Evolutionary conservation across 2,113 vertebrate genomes (phyloP).

Genomic region (Empidonax alnorum): DNA sequence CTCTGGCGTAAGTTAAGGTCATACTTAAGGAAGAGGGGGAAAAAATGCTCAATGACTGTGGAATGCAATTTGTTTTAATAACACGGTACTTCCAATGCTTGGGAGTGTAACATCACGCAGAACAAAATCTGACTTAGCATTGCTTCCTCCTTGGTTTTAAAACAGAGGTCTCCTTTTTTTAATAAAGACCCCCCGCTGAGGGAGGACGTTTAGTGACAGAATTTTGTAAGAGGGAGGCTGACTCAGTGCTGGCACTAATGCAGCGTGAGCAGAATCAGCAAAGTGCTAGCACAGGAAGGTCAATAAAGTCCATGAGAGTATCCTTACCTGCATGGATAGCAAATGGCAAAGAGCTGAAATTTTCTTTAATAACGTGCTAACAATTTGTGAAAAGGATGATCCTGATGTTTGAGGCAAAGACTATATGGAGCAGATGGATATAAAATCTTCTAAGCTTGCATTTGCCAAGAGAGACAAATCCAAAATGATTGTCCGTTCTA

Average conservation of each 20-base stretch:
- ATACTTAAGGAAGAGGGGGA: background rate
- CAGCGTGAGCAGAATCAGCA: background rate
- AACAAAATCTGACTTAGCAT: background rate
- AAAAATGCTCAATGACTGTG: background rate
- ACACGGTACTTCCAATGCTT: background rate
- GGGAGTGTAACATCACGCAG: background rate
- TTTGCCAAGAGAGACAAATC: background rate
- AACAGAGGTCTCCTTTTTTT: background rate
- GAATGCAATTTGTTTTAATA: background rate
- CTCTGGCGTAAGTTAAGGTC: background rate
- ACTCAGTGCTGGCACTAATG: background rate
- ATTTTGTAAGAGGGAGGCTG: constrained; percentile 10
- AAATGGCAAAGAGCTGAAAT: background rate
- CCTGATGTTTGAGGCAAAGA: background rate
- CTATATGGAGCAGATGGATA: background rate
- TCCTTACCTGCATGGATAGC: background rate
- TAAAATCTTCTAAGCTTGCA: background rate
- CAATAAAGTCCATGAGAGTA: background rate
- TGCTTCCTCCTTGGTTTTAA: background rate
- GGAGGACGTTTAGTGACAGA: constrained; percentile 1
- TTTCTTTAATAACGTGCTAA: background rate
- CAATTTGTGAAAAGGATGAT: background rate
- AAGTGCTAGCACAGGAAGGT: background rate
- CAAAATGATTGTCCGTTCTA: background rate
- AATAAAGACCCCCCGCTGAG: background rate